Percentiles rank a stretch among this genome's conserved stretches.
These are phyloP conservation scores for Pyrrhia umbra DNA, from an alignment of 2,888 invertebrate species.

Conservation along the genomic window DNA sequence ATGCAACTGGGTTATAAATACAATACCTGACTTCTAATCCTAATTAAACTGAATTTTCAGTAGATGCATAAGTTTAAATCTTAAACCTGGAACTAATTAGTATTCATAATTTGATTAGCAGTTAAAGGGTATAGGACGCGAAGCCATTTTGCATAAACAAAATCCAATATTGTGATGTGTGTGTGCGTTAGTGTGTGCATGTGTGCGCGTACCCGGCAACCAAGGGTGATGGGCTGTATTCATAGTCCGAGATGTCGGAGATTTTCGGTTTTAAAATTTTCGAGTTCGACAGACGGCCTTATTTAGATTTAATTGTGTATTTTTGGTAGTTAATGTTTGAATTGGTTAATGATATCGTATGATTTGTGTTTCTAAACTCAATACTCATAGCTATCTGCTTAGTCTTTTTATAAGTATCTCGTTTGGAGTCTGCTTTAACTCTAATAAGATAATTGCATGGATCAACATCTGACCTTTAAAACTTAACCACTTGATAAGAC, in stretches of 20 bases:
- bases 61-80: slow-evolving; percentile 11
- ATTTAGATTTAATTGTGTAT: not conserved
- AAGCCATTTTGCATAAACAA: slow-evolving; percentile 85
- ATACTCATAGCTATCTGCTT: too few relatives aligned
- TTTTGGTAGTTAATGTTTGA: not conserved
- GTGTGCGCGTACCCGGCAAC: slow-evolving; percentile 65
- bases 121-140: slow-evolving; percentile 66
- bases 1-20: not conserved
- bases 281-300: not conserved
- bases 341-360: too few relatives aligned
- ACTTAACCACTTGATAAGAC: not conserved
- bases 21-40: not conserved
- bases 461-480: not conserved
- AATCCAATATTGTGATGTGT: slow-evolving; percentile 81
- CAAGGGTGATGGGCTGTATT: slow-evolving; percentile 70
- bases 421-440: not conserved
- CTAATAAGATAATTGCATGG: not conserved
- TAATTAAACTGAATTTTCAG: not conserved
- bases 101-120: slow-evolving; percentile 66
- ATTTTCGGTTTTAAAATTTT: not conserved
- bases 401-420: not conserved
- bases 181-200: slow-evolving; percentile 61
- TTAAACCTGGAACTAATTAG: slow-evolving; percentile 64
- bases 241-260: slow-evolving; percentile 59
- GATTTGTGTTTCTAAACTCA: too few relatives aligned